Evolutionary conservation across 2,888 invertebrate species (phyloP).

Genomic region (Automeris io): DNA sequence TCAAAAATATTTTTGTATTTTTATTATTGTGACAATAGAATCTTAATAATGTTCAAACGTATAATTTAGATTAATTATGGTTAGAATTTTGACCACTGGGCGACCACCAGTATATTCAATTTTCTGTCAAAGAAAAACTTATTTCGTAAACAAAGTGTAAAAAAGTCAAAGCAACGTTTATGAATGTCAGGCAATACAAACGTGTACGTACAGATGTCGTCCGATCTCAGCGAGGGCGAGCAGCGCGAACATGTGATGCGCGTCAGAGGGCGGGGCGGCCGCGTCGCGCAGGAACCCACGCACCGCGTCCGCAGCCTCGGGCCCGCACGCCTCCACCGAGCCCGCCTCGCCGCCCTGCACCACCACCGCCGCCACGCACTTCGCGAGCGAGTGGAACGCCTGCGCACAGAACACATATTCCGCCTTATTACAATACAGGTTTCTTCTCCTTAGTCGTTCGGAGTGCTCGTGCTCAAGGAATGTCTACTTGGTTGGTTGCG

Average conservation of each 20-base stretch:
- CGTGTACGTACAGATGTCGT: conserved; percentile 85
- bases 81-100: no score
- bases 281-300: conserved; percentile 81
- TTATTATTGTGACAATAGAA: no score
- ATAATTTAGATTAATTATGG: no score
- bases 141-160: no score
- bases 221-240: conserved; percentile 98
- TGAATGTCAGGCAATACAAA: not conserved
- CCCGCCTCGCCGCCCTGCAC: conserved; percentile 81
- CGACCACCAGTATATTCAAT: no score
- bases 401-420: conserved; percentile 35
- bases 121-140: no score
- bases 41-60: no score
- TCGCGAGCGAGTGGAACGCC: conserved; percentile 97
- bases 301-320: conserved; percentile 65
- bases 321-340: conserved; percentile 79
- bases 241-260: conserved; percentile 94
- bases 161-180: no score
- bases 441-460: no score
- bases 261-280: conserved; percentile 82
- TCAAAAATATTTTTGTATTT: no score
- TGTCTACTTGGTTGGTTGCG: no score
- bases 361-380: conserved; percentile 96
- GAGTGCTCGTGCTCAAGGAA: no score
- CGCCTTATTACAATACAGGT: not conserved